Conservation (phyloP, 2,797 vertebrate species). For the Hafferia zeledoni region DNA sequence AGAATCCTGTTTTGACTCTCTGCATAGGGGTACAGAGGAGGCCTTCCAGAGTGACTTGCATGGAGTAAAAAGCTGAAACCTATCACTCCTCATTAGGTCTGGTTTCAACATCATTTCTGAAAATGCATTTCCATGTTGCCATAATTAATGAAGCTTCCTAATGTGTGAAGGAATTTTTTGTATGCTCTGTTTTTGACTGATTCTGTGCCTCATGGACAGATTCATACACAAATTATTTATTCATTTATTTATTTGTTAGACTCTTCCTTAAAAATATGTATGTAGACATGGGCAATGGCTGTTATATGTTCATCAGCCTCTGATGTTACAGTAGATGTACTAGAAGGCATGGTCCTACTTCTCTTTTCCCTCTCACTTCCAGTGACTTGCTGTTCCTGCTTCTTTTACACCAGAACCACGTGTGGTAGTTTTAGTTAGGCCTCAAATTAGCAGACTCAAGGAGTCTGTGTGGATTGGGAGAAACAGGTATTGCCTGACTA, state of each 20-base stretch:
- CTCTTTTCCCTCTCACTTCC: background rate
- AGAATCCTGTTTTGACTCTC: background rate
- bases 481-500: too few relatives aligned
- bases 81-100: background rate
- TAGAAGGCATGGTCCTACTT: background rate
- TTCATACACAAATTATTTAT: background rate
- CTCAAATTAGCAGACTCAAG: too few relatives aligned
- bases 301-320: background rate
- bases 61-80: background rate
- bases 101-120: background rate
- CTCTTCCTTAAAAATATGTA: background rate
- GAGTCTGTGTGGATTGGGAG: too few relatives aligned
- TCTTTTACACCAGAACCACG: background rate
- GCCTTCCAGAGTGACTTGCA: background rate
- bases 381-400: rapidly evolving
- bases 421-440: too few relatives aligned
- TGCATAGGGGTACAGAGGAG: background rate
- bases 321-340: background rate
- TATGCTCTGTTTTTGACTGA: background rate
- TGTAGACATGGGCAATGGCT: background rate
- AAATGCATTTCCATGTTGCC: background rate
- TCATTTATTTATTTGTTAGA: background rate
- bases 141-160: background rate
- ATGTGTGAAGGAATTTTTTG: background rate
- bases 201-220: background rate